Percentiles rank a stretch among this genome's conserved stretches.
Conservation (phyloP, 2,888 invertebrate genomes). For the Vesta saturnalis region DNA sequence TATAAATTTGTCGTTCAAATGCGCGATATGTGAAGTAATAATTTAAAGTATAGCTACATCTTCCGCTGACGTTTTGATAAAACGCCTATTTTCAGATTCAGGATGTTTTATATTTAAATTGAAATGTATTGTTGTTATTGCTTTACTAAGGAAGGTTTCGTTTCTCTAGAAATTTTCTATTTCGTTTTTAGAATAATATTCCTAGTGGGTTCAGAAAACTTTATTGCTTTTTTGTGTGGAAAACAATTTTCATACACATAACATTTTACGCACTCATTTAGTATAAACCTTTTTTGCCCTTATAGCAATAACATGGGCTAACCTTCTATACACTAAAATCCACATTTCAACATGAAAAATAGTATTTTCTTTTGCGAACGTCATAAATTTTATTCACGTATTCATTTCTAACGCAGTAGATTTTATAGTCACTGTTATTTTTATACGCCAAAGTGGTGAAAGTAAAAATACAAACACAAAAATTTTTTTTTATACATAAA, state of each 20-base stretch:
- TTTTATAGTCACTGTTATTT: constrained; percentile 32
- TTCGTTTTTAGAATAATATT: background rate
- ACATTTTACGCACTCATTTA: constrained; percentile 8
- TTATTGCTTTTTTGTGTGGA: background rate
- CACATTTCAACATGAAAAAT: constrained; percentile 7
- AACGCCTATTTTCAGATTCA: too few species aligned
- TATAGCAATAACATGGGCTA: background rate
- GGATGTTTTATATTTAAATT: too few species aligned
- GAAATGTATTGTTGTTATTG: too few species aligned
- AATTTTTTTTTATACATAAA: background rate
- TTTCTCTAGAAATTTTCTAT: background rate
- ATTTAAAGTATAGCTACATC: too few species aligned
- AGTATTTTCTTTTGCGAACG: constrained; percentile 17
- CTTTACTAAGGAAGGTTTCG: too few species aligned
- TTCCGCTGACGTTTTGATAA: too few species aligned
- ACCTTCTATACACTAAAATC: constrained; percentile 7
- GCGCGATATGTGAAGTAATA: too few species aligned
- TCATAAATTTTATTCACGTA: constrained; percentile 34
- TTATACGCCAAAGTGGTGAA: constrained; percentile 21
- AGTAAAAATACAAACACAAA: background rate
- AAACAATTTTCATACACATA: constrained; percentile 5
- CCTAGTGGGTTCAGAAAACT: background rate
- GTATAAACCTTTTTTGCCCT: constrained; percentile 2
- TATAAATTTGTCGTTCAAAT: too few species aligned
- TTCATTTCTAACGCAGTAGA: constrained; percentile 27